Evolutionary conservation across 2,888 invertebrate species (phyloP).

Genomic region (Drosophila prostipennis): DNA sequence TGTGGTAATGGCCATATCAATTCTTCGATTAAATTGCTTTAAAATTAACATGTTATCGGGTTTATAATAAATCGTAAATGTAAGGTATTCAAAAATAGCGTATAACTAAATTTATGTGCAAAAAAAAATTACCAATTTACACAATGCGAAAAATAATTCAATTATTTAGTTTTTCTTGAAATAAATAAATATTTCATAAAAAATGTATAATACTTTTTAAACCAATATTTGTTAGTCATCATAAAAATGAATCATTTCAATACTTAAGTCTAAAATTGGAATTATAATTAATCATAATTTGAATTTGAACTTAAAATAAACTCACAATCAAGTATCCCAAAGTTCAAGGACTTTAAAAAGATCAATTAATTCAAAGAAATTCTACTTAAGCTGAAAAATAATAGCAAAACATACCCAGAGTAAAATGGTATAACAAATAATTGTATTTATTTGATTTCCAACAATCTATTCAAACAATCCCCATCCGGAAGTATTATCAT

Average conservation of each 20-base stretch:
- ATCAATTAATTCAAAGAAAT: slow-evolving; percentile 2
- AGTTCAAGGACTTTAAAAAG: slow-evolving; percentile 22
- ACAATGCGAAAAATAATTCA: too few species aligned
- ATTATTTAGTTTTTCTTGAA: too few species aligned
- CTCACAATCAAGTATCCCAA: not conserved
- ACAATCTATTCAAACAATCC: slow-evolving; percentile 3
- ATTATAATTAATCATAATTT: not conserved
- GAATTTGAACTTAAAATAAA: too few species aligned
- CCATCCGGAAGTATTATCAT: slow-evolving; percentile 50
- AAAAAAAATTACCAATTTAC: too few species aligned
- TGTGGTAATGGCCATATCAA: slow-evolving; percentile 1
- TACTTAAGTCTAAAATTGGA: not conserved
- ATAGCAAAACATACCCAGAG: not conserved
- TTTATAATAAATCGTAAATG: not conserved
- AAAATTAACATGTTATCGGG: not conserved
- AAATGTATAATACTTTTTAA: not conserved
- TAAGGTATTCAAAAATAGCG: too few species aligned
- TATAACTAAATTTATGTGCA: too few species aligned
- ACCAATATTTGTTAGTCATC: not conserved
- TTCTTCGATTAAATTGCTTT: not conserved
- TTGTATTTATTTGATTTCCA: not conserved
- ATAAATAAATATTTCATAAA: too few species aligned
- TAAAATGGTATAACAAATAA: not conserved
- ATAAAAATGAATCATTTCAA: not conserved
- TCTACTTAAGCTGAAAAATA: not conserved